Evolutionary conservation across 2,797 vertebrate genomes (phyloP).

Genomic region (Sciaenops ocellatus): DNA sequence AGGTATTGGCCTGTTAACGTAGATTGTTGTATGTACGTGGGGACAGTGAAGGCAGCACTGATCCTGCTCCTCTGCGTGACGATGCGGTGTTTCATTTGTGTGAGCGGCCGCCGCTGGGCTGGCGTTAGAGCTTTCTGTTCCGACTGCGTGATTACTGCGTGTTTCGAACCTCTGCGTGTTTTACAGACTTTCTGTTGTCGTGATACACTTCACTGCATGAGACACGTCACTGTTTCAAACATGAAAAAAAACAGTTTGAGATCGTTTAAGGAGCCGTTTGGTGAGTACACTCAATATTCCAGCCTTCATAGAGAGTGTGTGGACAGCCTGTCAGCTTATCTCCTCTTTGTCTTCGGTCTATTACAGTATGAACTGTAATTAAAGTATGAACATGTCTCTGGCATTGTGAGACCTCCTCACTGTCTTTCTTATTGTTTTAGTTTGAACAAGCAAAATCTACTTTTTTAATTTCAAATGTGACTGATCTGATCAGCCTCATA

Average conservation of each 20-base stretch:
- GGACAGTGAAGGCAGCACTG: constrained; percentile 44
- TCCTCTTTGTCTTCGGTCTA: too few species aligned
- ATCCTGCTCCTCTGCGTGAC: background rate
- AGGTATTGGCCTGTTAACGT: background rate
- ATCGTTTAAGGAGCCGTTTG: constrained; percentile 75
- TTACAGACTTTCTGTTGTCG: background rate
- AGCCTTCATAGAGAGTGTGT: background rate
- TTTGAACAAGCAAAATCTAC: too few species aligned
- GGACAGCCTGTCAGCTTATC: too few species aligned
- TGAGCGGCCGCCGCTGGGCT: constrained; percentile 51
- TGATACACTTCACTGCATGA: background rate
- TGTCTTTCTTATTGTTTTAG: too few species aligned
- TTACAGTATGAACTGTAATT: background rate
- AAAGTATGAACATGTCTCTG: too few species aligned
- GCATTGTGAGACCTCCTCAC: too few species aligned
- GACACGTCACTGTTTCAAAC: constrained; percentile 31
- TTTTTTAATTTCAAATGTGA: too few species aligned
- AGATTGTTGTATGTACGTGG: background rate
- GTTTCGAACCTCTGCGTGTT: background rate
- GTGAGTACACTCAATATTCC: constrained; percentile 68
- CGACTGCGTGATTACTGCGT: background rate
- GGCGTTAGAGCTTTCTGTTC: constrained; percentile 1
- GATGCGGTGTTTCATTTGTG: background rate
- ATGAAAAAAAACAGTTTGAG: constrained; percentile 78
- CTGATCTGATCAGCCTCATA: too few species aligned